phyloP scores from a whole-genome alignment of 1,140 invertebrate genomes.

The Lethrus apterus region DNA sequence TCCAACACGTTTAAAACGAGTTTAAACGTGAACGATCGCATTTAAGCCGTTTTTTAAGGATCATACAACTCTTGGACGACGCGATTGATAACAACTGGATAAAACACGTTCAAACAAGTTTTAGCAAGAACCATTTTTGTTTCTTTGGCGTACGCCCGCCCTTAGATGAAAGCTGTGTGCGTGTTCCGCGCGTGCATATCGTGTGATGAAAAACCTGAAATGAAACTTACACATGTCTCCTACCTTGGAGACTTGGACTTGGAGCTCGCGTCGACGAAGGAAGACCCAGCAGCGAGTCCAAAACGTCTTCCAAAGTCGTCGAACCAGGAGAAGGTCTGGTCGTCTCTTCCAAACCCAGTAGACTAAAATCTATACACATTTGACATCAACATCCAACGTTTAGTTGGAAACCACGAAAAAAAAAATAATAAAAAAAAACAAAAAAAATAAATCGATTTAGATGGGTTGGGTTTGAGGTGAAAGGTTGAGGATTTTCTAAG shows the following conservation, averaged over 20 bases:
- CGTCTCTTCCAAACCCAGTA: not conserved
- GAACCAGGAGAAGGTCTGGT: constrained; percentile 60
- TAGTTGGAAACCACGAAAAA: not conserved
- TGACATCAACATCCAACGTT: not conserved
- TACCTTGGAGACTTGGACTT: constrained; percentile 64
- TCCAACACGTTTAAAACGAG: too few species aligned
- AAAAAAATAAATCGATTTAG: constrained; percentile 5
- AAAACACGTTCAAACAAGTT: too few species aligned
- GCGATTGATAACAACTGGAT: too few species aligned
- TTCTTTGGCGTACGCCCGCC: too few species aligned
- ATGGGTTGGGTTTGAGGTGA: too few species aligned
- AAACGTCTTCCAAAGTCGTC: constrained; percentile 85
- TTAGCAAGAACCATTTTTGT: not conserved
- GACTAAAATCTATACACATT: not conserved
- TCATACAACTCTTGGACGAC: too few species aligned
- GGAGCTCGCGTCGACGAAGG: constrained; percentile 60
- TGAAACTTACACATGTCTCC: constrained; percentile 68
- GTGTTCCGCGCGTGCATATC: too few species aligned
- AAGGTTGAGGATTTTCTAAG: too few species aligned
- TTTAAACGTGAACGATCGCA: too few species aligned
- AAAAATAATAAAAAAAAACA: constrained; percentile 3
- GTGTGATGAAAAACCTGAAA: too few species aligned
- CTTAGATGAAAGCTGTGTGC: too few species aligned
- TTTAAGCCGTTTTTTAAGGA: too few species aligned
- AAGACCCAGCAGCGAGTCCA: constrained; percentile 82